Conservation (phyloP, 2,888 invertebrate genomes). For the Neoscelio sp. region DNA sequence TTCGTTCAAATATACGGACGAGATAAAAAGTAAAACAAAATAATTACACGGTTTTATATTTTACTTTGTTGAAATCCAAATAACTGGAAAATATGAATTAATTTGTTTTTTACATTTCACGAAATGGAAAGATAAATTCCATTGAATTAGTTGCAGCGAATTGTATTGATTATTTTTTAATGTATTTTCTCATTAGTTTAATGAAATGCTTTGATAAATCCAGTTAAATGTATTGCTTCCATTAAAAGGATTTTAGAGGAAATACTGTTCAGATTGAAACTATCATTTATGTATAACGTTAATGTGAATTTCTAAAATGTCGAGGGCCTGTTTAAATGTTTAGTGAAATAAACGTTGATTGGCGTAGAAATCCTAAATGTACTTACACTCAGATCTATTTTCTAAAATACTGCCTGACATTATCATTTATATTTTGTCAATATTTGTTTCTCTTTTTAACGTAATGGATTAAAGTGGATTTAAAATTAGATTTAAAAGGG, state of each 20-base stretch:
- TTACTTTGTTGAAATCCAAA: neutral
- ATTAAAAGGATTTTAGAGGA: conserved; percentile 51
- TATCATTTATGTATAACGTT: conserved; percentile 19
- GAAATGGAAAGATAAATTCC: conserved; percentile 15
- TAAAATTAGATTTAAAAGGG: no score
- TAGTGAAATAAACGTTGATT: neutral
- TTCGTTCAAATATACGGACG: no score
- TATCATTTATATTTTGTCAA: no score
- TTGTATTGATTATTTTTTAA: conserved; percentile 43
- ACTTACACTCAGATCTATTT: no score
- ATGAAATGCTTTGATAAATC: conserved; percentile 51
- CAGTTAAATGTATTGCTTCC: conserved; percentile 42
- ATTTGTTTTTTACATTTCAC: no score
- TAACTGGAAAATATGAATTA: conserved; percentile 4
- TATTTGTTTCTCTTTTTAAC: no score
- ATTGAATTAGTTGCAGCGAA: conserved; percentile 14
- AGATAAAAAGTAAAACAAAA: conserved; percentile 4
- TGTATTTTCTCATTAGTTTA: conserved; percentile 33
- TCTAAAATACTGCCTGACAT: no score
- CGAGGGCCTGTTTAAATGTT: neutral
- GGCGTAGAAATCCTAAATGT: no score
- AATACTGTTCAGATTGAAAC: neutral
- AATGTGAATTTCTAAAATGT: conserved; percentile 42
- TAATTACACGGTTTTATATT: conserved; percentile 8
- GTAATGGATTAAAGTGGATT: no score